Evolutionary conservation across 2,797 vertebrate genomes (phyloP), one percentile per base, ranked within the genome.

Genomic region (Rachycentron canadum): DNA sequence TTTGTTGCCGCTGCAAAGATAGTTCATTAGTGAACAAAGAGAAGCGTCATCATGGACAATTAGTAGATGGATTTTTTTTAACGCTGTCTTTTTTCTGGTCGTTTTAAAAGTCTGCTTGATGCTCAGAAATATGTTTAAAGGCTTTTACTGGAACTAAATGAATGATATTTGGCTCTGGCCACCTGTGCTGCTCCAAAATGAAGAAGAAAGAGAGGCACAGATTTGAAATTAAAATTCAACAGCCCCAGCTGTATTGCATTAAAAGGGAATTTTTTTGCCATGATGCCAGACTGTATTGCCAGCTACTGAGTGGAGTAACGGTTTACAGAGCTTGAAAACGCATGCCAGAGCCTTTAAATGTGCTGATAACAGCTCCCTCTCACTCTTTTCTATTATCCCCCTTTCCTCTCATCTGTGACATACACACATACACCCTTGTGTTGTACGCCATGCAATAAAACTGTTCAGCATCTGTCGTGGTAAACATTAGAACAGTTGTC

Each of bases 291-390:
- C 72, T 79, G 78, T 76, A 43, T 73, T 81, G 70, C 86, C 81
- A 79, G 75, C 76, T 65, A 78, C 82, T 82, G 88, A 67, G 72
- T 81, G 64, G 66, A 89, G 43, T 57, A 78, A 79, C 65, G 55
- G 86, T 93, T 88, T 85, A 57, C 69, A 79, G 73, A 72, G 71
- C 63, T 62, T 70, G 57, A 85, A 87, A 89, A 76, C 84, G 83
- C 82, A 89, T 41, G 60, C 30, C 68, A 68, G 57, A 58, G 69
- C 61, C 57, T 81, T 75, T 64, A 78, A 79, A 84, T 63, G 57
- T 60, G 71, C 66, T 79, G 53, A 71, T 80, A 68, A 19, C 17
- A 49, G 52, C 57, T 71, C 47, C 36, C 55, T 19, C 41, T 68
- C 61, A 78, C 45, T 61, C 32, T 47, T 77, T 47, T 67, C 28